phyloP scores from a whole-genome alignment of 2,888 invertebrate species.

The Deilephila elpenor region DNA sequence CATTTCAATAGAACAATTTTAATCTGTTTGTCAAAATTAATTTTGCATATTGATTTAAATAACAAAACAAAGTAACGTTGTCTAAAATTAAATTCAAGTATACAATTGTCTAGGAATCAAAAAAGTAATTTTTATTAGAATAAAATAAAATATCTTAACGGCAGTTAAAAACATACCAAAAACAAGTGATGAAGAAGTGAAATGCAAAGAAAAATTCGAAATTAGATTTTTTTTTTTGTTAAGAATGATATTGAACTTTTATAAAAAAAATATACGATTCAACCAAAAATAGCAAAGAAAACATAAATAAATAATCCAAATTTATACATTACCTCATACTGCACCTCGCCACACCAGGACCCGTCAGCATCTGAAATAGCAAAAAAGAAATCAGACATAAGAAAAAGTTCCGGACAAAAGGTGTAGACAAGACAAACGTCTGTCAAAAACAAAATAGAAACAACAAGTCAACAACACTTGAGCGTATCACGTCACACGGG shows the following conservation, averaged over 20 bases:
- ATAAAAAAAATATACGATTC: not conserved
- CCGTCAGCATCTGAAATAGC: constrained; percentile 58
- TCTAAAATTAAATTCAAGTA: too few relatives aligned
- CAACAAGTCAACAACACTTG: constrained; percentile 79
- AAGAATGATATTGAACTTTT: not conserved
- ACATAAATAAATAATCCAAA: constrained; percentile 35
- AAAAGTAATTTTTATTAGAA: too few relatives aligned
- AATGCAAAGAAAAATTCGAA: too few relatives aligned
- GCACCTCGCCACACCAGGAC: constrained; percentile 23
- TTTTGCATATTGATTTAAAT: too few relatives aligned
- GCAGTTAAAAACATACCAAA: too few relatives aligned
- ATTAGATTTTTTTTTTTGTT: too few relatives aligned
- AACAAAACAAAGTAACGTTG: too few relatives aligned
- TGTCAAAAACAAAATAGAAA: constrained; percentile 71
- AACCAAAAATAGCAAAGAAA: constrained; percentile 33
- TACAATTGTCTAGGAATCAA: too few relatives aligned
- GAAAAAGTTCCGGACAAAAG: constrained; percentile 37
- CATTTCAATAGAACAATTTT: too few relatives aligned
- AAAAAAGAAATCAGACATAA: constrained; percentile 43
- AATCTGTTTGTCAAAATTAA: too few relatives aligned
- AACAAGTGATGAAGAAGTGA: too few relatives aligned
- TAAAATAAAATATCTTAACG: too few relatives aligned
- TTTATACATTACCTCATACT: constrained; percentile 60
- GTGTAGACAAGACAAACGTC: constrained; percentile 39
- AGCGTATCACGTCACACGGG: constrained; percentile 63